Percentiles rank a stretch among this genome's conserved stretches.
These are phyloP conservation scores for Hormaphis cornu DNA, from an alignment of 1,140 invertebrate species.

Conservation along the genomic window DNA sequence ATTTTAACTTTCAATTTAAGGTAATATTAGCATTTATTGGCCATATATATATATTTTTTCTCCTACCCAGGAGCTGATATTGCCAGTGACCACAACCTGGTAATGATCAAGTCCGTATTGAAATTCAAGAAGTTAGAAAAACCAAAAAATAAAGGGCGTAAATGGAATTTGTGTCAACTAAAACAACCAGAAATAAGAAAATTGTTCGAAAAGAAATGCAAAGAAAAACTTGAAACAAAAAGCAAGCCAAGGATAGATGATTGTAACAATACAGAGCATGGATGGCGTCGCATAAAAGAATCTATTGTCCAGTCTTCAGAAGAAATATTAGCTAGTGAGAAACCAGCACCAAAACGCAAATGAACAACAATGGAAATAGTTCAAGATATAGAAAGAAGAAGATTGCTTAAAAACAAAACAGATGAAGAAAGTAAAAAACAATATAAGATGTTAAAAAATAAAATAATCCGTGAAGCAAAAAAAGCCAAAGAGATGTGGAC, in stretches of 20 bases:
- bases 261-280: neutral
- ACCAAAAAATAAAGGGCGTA: neutral
- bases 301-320: neutral
- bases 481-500: constrained; percentile 6
- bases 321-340: neutral
- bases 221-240: neutral
- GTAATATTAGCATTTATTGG: no score
- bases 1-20: no score
- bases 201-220: neutral
- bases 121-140: constrained; percentile 19
- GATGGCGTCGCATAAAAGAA: neutral
- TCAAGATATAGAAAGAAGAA: constrained; percentile 4
- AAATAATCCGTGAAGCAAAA: constrained; percentile 12
- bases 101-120: constrained; percentile 32
- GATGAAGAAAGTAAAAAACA: constrained; percentile 7
- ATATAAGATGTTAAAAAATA: constrained; percentile 20
- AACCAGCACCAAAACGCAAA: neutral
- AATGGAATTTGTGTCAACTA: constrained; percentile 8
- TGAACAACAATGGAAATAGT: neutral
- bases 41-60: no score
- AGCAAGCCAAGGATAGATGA: neutral
- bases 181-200: neutral
- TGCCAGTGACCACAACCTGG: constrained; percentile 40
- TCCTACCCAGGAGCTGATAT: constrained; percentile 36
- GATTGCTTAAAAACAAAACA: constrained; percentile 24